Evolutionary conservation across 2,113 vertebrate species (phyloP).

Genomic region (Leptodactylus fuscus): DNA sequence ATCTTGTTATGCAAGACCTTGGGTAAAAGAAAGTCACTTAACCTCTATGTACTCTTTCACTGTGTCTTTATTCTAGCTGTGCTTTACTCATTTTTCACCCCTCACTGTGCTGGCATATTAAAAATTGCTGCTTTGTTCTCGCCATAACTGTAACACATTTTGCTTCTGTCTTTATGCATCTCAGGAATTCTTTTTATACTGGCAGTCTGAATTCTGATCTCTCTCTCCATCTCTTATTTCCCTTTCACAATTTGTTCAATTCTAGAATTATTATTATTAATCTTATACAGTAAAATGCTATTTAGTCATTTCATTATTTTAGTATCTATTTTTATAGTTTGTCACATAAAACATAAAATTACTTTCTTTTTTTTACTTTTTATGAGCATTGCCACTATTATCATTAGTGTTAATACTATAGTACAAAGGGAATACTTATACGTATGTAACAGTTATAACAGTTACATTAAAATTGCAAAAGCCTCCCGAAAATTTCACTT

Average conservation of each 20-base stretch:
- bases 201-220: conserved; percentile 31
- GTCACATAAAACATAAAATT: not conserved
- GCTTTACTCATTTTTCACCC: conserved; percentile 60
- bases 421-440: not conserved
- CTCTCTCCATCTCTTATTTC: conserved; percentile 14
- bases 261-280: not conserved
- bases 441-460: not conserved
- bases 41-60: conserved; percentile 57
- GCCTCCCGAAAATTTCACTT: too few relatives aligned
- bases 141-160: conserved; percentile 55
- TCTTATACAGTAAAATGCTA: not conserved
- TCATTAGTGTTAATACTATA: not conserved
- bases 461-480: too few relatives aligned
- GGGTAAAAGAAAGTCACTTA: conserved; percentile 59
- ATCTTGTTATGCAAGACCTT: conserved; percentile 56
- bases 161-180: conserved; percentile 54
- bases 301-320: not conserved
- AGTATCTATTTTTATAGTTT: not conserved
- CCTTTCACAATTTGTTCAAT: conserved; percentile 6
- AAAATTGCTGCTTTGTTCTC: conserved; percentile 60
- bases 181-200: conserved; percentile 45
- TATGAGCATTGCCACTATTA: too few relatives aligned
- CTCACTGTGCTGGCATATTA: conserved; percentile 60
- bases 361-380: not conserved
- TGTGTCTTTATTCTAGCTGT: conserved; percentile 58